Evolutionary conservation across 2,113 vertebrate species (phyloP).

Genomic region (Taxidea taxus): DNA sequence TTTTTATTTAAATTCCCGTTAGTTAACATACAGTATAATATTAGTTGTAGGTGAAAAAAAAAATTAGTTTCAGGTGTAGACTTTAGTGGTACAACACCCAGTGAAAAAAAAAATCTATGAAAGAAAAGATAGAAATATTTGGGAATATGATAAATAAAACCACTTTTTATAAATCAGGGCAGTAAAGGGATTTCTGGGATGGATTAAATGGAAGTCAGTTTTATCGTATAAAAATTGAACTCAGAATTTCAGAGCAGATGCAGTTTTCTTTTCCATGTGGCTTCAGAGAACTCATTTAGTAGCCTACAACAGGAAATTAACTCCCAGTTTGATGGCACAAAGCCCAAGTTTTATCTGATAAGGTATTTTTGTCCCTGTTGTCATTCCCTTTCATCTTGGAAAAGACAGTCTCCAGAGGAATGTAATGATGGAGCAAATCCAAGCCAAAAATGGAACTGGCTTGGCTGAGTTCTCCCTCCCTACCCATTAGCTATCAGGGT

Average conservation of each 20-base stretch:
- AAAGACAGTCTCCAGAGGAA: neutral
- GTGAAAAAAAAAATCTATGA: neutral
- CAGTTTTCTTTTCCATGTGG: neutral
- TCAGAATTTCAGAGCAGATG: neutral
- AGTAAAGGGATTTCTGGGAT: neutral
- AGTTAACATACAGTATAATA: neutral
- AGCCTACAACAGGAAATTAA: neutral
- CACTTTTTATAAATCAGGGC: neutral
- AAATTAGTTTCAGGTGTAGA: neutral
- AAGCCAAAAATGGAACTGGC: neutral
- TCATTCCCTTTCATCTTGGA: constrained; percentile 4
- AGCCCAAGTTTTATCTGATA: neutral
- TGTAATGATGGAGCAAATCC: neutral
- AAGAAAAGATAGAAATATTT: neutral
- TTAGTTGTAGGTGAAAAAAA: neutral
- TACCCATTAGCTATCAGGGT: neutral
- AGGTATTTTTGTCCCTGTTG: neutral
- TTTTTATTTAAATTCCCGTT: neutral
- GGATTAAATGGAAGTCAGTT: neutral
- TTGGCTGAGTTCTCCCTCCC: neutral
- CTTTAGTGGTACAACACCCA: neutral
- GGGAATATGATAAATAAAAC: neutral
- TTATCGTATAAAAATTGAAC: neutral
- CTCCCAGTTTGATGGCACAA: neutral
- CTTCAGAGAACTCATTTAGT: neutral